A percentile compares a stretch with the other conserved stretches of the same genome.
phyloP scores from a whole-genome alignment of 2,113 vertebrate species.

The Chionomys nivalis region DNA sequence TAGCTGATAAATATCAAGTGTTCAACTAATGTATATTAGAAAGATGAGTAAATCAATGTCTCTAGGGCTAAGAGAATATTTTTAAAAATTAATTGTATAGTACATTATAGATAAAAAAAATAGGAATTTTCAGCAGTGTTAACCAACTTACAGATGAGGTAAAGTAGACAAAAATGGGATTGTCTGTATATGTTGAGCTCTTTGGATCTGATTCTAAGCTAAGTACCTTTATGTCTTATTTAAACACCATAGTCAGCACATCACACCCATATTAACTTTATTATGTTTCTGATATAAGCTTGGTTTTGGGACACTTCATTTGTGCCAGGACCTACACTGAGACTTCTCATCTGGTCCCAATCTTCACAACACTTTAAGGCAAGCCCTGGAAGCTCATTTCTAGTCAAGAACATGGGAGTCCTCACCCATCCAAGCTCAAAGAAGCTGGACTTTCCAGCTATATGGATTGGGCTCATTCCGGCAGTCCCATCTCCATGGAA shows the following conservation, averaged over 20 bases:
- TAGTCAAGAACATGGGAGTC: background rate
- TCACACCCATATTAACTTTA: background rate
- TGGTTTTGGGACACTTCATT: background rate
- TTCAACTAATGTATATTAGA: background rate
- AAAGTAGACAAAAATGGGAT: background rate
- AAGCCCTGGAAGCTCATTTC: conserved; percentile 26
- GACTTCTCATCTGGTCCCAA: background rate
- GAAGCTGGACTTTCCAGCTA: background rate
- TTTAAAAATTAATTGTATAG: conserved; percentile 13
- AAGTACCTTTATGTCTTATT: background rate
- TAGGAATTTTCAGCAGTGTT: background rate
- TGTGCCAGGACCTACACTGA: background rate
- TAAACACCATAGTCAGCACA: background rate
- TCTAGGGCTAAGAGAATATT: background rate
- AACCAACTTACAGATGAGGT: background rate
- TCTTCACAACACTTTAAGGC: background rate
- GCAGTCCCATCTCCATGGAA: background rate
- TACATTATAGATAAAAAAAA: background rate
- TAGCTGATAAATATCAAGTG: background rate
- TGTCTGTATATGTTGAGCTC: background rate
- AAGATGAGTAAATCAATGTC: background rate
- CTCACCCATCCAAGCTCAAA: background rate
- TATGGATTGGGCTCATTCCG: background rate
- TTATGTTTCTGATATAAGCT: conserved; percentile 26
- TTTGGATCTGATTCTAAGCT: background rate